Percentiles rank a stretch among this genome's conserved stretches.
Conservation (phyloP, 2,888 invertebrate genomes). For the Pollenia labialis region DNA sequence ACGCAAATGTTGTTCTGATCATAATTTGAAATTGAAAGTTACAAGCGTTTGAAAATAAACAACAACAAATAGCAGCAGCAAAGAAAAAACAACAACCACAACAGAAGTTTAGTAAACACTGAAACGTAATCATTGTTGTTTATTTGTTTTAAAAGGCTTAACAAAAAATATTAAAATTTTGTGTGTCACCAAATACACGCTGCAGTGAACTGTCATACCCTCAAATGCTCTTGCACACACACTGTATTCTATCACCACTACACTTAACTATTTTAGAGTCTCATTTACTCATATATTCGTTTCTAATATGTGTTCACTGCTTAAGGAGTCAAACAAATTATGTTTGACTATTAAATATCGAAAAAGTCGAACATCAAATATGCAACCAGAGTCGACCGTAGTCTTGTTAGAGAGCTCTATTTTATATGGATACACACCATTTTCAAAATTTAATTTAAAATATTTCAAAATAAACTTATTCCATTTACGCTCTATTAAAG, state of each 20-base stretch:
- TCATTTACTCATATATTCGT: conserved; percentile 19
- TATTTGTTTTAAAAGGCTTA: conserved; percentile 63
- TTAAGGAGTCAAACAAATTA: conserved; percentile 37
- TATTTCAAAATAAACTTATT: too few relatives aligned
- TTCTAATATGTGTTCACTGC: conserved; percentile 42
- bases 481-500: too few relatives aligned
- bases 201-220: neutral
- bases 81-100: neutral
- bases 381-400: neutral
- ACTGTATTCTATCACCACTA: neutral
- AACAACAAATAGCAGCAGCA: neutral
- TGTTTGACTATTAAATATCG: conserved; percentile 15
- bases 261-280: neutral
- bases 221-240: neutral
- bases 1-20: conserved; percentile 19
- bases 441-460: neutral
- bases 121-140: conserved; percentile 61
- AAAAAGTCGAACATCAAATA: neutral
- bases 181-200: conserved; percentile 55
- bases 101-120: conserved; percentile 36
- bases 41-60: conserved; percentile 1
- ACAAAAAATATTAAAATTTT: conserved; percentile 45
- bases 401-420: neutral
- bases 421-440: conserved; percentile 12
- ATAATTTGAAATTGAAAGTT: conserved; percentile 51